phyloP scores from a whole-genome alignment of 2,888 invertebrate species.

The Drosophila dives region DNA sequence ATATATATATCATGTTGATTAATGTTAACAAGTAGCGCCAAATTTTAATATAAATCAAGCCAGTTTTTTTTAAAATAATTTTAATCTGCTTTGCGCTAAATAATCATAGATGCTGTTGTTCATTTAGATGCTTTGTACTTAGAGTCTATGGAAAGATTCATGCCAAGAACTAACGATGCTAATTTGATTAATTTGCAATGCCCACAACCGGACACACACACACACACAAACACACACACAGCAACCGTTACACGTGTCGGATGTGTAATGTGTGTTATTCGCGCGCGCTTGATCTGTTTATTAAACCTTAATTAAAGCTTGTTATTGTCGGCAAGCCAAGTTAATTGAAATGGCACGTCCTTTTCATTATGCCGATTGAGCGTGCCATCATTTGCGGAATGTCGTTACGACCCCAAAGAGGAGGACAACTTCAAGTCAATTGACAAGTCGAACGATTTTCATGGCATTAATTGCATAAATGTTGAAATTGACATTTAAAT shows the following conservation, averaged over 20 bases:
- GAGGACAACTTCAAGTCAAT: slow-evolving; percentile 7
- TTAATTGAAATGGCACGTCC: slow-evolving; percentile 67
- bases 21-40: not conserved
- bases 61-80: not conserved
- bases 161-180: slow-evolving; percentile 62
- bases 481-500: not conserved
- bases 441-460: not conserved
- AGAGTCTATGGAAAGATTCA: slow-evolving; percentile 50
- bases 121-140: slow-evolving; percentile 57
- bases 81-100: not conserved
- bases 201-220: slow-evolving; percentile 5
- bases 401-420: not conserved
- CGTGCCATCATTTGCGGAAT: slow-evolving; percentile 16
- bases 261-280: slow-evolving; percentile 54
- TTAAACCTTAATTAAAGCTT: slow-evolving; percentile 75
- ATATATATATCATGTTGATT: not conserved
- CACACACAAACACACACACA: not conserved
- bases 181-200: slow-evolving; percentile 73
- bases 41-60: not conserved
- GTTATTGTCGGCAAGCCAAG: slow-evolving; percentile 63
- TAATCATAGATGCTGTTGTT: slow-evolving; percentile 33
- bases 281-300: slow-evolving; percentile 58
- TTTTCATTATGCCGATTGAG: slow-evolving; percentile 71
- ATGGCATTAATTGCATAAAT: not conserved
- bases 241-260: slow-evolving; percentile 55